Evolutionary conservation across 2,888 invertebrate genomes (phyloP), one percentile per base, ranked within the genome.

Genomic region (Trichopoda pennipes): DNA sequence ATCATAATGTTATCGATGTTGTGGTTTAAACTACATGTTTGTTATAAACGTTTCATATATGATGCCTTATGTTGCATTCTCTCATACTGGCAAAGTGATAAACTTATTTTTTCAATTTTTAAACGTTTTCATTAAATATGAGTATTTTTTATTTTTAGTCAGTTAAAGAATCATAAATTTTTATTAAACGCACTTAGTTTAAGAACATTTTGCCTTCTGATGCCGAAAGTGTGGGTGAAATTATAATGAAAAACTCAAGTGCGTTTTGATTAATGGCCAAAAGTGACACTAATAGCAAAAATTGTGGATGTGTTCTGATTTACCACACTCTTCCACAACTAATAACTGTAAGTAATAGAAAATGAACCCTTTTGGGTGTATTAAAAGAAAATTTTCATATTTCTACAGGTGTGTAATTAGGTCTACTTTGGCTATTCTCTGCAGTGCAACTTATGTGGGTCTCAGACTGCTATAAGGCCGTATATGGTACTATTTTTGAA

Each of bases 81-180:
- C 53, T 68, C 47, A 58, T 66, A 55, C 61, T 56, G 72, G 66
- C 49, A 42, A 21, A 21, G 35, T 81, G 75, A 74, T 76, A 75
- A 73, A 82, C 78, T 69, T 76, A 60, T 63, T 75, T 55, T 76
- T 66, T 38, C 3, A 6, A 32, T 16, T 61, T 44, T 51, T 53
- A 35, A 68, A 61, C 32, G 16, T 58, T 55, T 53, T 63, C 16
- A 16, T 66, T 66, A 10, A 42, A 32, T 32, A 32, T 32, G 42
- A 2, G 44, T 44, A 44, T 3, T n/a, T 47, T 72, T 72, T 8
- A 3, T 14, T 38, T 49, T 60, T 70, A 6, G 58, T 47, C 8
- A 61, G 55, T 53, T 64, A 58, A 86, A 75, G 76, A 81, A 84
- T 85, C 86, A 88, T 88, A 87, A 88, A 88, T 88, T 88, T 86